These are phyloP conservation scores for Synchiropus splendidus DNA, from an alignment of 2,113 vertebrate species.

Conservation along the genomic window DNA sequence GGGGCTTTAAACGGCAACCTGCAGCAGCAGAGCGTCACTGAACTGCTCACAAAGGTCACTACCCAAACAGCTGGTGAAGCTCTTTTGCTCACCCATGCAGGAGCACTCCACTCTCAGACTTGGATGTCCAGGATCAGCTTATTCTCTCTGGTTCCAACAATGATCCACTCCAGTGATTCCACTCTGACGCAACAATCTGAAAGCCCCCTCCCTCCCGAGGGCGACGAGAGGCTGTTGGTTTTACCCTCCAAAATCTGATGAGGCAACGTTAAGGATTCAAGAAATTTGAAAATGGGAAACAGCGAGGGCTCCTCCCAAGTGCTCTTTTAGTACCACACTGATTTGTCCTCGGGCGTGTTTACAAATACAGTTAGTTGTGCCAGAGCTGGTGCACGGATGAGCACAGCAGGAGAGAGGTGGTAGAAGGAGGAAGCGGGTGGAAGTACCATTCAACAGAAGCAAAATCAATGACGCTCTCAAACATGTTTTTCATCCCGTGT, in stretches of 20 bases:
- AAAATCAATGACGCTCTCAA: no score
- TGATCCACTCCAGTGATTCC: conserved; percentile 42
- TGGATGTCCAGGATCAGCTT: conserved; percentile 11
- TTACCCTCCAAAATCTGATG: conserved; percentile 31
- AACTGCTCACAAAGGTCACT: no score
- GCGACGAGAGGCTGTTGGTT: conserved; percentile 27
- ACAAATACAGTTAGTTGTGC: conserved; percentile 20
- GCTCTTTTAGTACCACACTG: conserved; percentile 24
- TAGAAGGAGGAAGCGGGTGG: neutral
- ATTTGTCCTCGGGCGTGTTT: conserved; percentile 36
- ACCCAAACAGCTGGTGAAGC: no score
- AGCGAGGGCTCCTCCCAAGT: conserved; percentile 18
- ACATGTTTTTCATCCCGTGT: conserved; percentile 32
- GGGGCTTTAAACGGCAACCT: no score
- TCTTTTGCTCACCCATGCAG: conserved; percentile 8
- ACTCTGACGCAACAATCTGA: conserved; percentile 60
- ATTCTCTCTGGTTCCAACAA: conserved; percentile 16
- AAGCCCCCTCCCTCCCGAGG: conserved; percentile 26
- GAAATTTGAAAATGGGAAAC: conserved; percentile 30
- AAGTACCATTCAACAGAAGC: no score
- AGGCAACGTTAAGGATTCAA: conserved; percentile 32
- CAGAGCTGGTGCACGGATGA: conserved; percentile 25
- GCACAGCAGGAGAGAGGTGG: neutral
- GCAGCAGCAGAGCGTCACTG: no score
- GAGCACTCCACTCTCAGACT: conserved; percentile 9